A percentile compares a stretch with the other conserved stretches of the same genome.
phyloP scores from a whole-genome alignment of 2,888 invertebrate genomes.

The Leistus spinibarbis region DNA sequence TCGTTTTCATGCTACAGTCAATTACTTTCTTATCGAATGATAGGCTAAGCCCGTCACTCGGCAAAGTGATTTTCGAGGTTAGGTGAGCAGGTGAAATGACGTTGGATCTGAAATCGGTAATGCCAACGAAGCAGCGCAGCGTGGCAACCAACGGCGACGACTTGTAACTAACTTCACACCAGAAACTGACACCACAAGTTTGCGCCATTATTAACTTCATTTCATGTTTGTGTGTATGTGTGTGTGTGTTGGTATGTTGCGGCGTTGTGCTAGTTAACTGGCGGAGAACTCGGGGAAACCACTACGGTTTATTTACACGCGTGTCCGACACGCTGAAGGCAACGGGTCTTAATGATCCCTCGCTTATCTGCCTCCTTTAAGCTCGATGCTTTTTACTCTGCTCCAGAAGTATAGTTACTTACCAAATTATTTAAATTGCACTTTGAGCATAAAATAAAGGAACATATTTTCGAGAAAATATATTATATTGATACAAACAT shows the following conservation, averaged over 20 bases:
- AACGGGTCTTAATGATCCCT: too few relatives aligned
- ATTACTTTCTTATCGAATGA: background rate
- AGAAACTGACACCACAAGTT: constrained; percentile 31
- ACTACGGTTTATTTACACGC: constrained; percentile 30
- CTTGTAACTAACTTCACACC: constrained; percentile 18
- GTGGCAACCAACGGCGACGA: background rate
- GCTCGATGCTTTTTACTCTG: too few relatives aligned
- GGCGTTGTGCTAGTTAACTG: constrained; percentile 22
- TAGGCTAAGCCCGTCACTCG: background rate
- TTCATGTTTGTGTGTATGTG: constrained; percentile 3
- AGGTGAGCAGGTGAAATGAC: background rate
- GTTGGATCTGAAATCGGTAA: background rate
- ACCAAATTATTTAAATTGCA: too few relatives aligned
- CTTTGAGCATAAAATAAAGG: too few relatives aligned
- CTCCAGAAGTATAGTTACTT: too few relatives aligned
- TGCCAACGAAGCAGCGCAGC: background rate
- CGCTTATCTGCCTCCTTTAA: too few relatives aligned
- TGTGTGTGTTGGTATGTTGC: constrained; percentile 6
- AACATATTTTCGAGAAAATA: too few relatives aligned
- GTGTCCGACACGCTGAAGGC: background rate
- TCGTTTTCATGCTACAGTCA: background rate
- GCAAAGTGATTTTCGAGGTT: constrained; percentile 5
- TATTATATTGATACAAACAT: too few relatives aligned
- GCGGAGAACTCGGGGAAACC: constrained; percentile 24
- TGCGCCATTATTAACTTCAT: constrained; percentile 34